phyloP scores from a whole-genome alignment of 2,113 vertebrate species.

The Equus przewalskii region DNA sequence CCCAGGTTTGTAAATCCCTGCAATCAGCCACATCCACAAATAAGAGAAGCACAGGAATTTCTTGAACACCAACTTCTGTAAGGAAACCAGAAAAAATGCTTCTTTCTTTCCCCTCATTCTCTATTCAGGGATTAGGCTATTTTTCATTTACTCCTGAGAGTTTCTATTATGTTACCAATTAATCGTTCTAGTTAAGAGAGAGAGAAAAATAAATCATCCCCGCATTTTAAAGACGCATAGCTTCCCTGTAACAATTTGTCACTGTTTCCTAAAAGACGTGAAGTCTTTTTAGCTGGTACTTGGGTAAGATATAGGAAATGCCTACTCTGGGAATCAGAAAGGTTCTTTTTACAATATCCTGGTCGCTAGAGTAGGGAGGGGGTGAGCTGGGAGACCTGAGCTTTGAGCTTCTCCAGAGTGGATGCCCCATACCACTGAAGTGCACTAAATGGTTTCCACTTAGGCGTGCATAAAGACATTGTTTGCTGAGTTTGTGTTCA shows the following conservation, averaged over 20 bases:
- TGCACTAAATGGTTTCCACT: background rate
- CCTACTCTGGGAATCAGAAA: background rate
- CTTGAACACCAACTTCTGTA: background rate
- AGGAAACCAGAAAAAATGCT: background rate
- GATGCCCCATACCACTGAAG: background rate
- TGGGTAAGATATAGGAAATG: background rate
- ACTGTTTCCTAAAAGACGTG: background rate
- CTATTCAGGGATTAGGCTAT: background rate
- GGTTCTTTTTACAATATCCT: background rate
- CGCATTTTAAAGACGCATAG: background rate
- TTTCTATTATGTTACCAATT: constrained; percentile 67
- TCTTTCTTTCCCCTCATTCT: background rate
- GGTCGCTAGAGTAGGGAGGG: background rate
- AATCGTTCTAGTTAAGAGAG: constrained; percentile 61
- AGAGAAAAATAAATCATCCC: constrained; percentile 56
- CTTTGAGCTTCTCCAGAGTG: background rate
- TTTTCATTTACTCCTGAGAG: constrained; percentile 37
- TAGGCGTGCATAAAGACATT: background rate
- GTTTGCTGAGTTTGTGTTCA: background rate
- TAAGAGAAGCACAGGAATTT: background rate
- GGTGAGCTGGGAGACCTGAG: background rate
- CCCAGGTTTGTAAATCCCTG: background rate
- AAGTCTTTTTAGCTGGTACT: background rate
- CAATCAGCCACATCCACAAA: background rate
- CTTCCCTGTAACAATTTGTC: constrained; percentile 19